These are phyloP conservation scores for Sitophilus oryzae DNA, from an alignment of 1,140 invertebrate genomes.

Conservation along the genomic window DNA sequence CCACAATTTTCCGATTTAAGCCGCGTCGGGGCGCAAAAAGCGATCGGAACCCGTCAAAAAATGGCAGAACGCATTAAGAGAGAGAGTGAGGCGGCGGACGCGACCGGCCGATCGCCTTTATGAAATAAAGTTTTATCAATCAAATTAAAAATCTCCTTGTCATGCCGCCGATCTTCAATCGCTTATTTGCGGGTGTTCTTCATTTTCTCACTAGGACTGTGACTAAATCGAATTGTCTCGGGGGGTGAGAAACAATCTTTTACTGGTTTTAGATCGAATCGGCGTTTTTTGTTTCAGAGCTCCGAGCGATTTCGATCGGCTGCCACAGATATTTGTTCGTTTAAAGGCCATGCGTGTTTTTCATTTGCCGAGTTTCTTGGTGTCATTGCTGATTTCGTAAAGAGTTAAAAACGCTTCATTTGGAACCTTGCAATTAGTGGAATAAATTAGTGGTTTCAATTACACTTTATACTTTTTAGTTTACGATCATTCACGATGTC, in stretches of 20 bases:
- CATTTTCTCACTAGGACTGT: slow-evolving; percentile 22
- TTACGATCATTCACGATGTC: no score
- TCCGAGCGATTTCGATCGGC: no score
- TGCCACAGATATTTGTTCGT: no score
- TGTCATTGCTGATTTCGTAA: no score
- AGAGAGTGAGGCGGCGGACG: no score
- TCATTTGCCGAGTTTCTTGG: no score
- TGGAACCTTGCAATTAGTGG: no score
- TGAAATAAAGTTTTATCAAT: slow-evolving; percentile 25
- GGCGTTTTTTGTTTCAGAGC: slow-evolving; percentile 15
- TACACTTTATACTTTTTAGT: no score
- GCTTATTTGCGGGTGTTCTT: slow-evolving; percentile 22
- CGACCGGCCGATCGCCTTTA: slow-evolving; percentile 14
- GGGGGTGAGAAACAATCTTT: slow-evolving; percentile 20
- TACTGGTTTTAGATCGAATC: slow-evolving; percentile 13
- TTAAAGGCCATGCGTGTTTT: no score
- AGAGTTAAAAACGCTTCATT: no score
- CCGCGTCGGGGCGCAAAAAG: not conserved
- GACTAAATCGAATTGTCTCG: slow-evolving; percentile 19
- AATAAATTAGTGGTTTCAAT: no score
- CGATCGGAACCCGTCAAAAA: not conserved
- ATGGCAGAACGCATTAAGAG: slow-evolving; percentile 18
- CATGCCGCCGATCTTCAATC: slow-evolving; percentile 23
- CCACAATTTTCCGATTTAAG: not conserved
- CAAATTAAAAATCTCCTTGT: slow-evolving; percentile 20